Percentiles rank a stretch among this genome's conserved stretches.
These are phyloP conservation scores for Coracopsis vasa DNA, from an alignment of 2,113 vertebrate species.

Conservation along the genomic window DNA sequence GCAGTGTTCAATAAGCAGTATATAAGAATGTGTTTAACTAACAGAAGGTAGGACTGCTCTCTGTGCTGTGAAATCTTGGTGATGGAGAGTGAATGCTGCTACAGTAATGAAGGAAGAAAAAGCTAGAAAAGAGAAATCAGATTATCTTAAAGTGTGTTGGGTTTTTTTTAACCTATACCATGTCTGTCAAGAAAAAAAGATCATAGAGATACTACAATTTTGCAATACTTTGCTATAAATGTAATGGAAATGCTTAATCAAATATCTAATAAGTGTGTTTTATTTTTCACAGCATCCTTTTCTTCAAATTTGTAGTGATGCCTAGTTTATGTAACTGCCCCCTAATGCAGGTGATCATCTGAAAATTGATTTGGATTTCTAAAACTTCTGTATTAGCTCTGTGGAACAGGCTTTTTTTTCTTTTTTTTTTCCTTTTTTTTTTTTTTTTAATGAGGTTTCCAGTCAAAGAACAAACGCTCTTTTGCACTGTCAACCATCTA, in stretches of 20 bases:
- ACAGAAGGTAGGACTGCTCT: neutral
- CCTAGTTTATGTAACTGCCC: conserved; percentile 1
- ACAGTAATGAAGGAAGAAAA: neutral
- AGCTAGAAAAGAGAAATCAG: neutral
- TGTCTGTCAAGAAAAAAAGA: neutral
- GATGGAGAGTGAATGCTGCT: neutral
- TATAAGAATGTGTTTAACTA: neutral
- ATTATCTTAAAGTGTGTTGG: neutral
- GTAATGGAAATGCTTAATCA: neutral
- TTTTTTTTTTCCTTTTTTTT: neutral
- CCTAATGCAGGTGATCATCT: neutral
- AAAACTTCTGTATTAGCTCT: conserved; percentile 4
- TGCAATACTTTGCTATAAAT: neutral
- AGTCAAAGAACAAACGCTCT: neutral
- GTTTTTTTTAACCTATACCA: neutral
- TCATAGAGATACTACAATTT: neutral
- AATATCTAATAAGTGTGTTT: neutral
- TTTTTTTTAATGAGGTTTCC: conserved; percentile 1
- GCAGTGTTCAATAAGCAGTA: neutral
- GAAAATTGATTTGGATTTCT: neutral
- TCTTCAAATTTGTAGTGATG: conserved; percentile 10
- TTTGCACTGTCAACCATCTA: neutral
- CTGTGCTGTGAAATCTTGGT: neutral
- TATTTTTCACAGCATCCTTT: neutral
- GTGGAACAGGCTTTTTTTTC: neutral